Base-by-base conservation (phyloP, 2,797 vertebrate genomes). In the Tamandua tetradactyla region DNA sequence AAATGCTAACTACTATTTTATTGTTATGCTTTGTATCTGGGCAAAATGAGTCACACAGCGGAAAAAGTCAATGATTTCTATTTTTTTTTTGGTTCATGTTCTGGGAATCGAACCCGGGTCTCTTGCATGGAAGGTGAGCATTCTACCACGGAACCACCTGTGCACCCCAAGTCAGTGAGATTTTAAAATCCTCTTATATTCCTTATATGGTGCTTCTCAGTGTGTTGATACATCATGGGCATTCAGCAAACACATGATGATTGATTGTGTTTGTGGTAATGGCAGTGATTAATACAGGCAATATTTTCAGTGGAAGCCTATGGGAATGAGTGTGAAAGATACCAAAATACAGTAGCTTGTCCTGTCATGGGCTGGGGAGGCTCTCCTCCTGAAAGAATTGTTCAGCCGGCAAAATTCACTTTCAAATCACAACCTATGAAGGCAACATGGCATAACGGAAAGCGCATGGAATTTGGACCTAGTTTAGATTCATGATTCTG, bases 251-350 rank as follows among this genome's bases (percentile, higher is more conserved):
- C 40, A 25, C n/a, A 20, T 20, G 22, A 66, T 64, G 49, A 85
- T 81, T 55, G 37, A 44, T 61, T 74, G 66, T n/a, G 9, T 57
- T 79, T 78, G 25, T 55, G 15, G n/a, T 59, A 76, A n/a, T 52
- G 42, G 75, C 47, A 89, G 27, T 84, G 89, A 81, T 78, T 52
- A 89, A 75, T 81, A 64, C 75, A 94, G 52, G 23, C 74, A 55
- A 71, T 69, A 69, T 17, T 72, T 30, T 87, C 44, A 7, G 30
- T 78, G 9, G 40, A 90, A 61, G 30, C 23, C 20, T 37, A 9
- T n/a, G 35, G 35, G 17, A 4, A 17, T 59, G 37, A 71, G 9
- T 61, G 2, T 75, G 23, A 82, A 37, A 82, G 49, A 13, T 44
- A 62, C 11, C 49, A 61, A 87, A 81, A 75, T 42, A 15, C 5